These are phyloP conservation scores for Cervus canadensis DNA, from an alignment of 2,113 vertebrate species.

Conservation along the genomic window DNA sequence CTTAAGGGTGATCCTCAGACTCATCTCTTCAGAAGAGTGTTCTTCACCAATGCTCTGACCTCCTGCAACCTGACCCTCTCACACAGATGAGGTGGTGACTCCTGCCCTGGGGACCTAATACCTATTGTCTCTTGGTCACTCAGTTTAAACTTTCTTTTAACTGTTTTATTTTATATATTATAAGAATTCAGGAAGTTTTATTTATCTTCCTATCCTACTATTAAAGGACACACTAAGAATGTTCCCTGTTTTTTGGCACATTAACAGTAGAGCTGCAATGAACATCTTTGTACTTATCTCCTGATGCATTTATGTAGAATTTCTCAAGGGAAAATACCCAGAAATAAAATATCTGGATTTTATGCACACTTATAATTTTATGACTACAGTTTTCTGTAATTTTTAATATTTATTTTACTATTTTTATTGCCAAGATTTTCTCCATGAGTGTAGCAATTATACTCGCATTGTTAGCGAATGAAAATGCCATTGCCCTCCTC, in stretches of 20 bases:
- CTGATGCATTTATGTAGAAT: neutral
- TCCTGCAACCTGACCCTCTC: neutral
- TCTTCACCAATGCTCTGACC: neutral
- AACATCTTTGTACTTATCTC: neutral
- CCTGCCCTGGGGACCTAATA: neutral
- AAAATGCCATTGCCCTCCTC: neutral
- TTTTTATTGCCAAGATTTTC: neutral
- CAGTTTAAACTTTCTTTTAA: neutral
- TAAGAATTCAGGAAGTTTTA: too few species aligned
- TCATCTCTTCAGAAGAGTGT: neutral
- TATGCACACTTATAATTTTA: neutral
- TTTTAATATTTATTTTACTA: neutral
- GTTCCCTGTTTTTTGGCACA: neutral
- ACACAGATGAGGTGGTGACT: rapidly evolving
- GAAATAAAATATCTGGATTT: neutral
- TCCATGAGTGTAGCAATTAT: neutral
- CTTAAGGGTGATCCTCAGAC: neutral
- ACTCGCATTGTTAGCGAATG: neutral
- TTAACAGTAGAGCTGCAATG: neutral
- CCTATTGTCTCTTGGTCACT: neutral
- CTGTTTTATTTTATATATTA: neutral
- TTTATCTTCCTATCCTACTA: neutral
- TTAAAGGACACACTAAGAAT: neutral
- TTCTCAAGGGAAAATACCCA: neutral
- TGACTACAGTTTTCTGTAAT: neutral